Evolutionary conservation across 2,113 vertebrate species (phyloP), one percentile per base, ranked within the genome.

Genomic region (Ptychochromis oligacanthus): DNA sequence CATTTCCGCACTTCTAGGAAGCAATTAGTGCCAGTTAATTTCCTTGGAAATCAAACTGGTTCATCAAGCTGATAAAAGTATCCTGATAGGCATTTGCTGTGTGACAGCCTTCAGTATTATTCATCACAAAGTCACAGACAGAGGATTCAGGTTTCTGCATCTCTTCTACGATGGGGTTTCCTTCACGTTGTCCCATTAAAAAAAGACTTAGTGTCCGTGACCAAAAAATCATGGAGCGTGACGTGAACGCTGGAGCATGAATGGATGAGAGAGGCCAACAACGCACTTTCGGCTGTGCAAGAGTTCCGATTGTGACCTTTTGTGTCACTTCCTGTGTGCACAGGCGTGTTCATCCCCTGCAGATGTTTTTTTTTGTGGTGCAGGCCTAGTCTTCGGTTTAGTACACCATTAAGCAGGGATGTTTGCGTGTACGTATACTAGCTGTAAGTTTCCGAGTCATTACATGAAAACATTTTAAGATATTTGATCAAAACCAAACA

Each of bases 1-100:
- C 43, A 49, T 49, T 70, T 49, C 64, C 38, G 46, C 40, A 49
- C 40, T 49, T 49, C 40, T 70, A 24, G 28, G 7, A 70, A 31
- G 40, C 65, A 70, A 31, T 49, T 70, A 70, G 65, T 1, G 11
- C 65, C 65, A 20, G 26, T 72, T 72, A n/a, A 72, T n/a, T 52
- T 72, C 43, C 24, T 70, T 70, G 24, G 24, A 52, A 52, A 52
- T 70, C 1, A 0, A 70, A 52, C 46, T 49, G 0, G 15, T 67
- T 67, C 0, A 6, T 7, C 9, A 72, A 52, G 28, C 17, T 52
- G n/a, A n/a, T 11, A 49, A 70, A 70, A 52, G 43, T 70, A 31
- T 0, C 0, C 65, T 1, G 1, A 20, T 52, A 52, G 43, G 17
- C 24, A 13, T 7, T 22, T 20, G 43, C 65, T 20, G 40, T 9